These are phyloP conservation scores for Lithophane semibrunnea DNA, from an alignment of 2,888 invertebrate species.

Conservation along the genomic window DNA sequence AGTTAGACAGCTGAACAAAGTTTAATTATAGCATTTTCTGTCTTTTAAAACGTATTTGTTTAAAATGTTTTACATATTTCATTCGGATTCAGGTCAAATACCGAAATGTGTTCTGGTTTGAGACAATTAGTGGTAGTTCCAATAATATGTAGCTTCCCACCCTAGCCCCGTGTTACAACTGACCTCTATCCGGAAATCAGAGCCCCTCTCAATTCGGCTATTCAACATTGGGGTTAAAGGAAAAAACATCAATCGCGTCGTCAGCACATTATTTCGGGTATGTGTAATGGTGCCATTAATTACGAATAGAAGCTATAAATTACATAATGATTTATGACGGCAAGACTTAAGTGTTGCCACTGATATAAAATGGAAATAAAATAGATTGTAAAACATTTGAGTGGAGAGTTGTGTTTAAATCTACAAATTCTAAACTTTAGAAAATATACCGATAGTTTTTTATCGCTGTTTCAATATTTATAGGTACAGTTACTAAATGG, in stretches of 20 bases:
- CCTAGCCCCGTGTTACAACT: slow-evolving; percentile 18
- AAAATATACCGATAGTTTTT: slow-evolving; percentile 1
- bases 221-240: slow-evolving; percentile 36
- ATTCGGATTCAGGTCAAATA: slow-evolving; percentile 22
- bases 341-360: slow-evolving; percentile 46
- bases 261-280: slow-evolving; percentile 49
- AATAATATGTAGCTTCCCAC: slow-evolving; percentile 26
- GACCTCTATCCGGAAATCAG: slow-evolving; percentile 43
- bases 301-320: slow-evolving; percentile 53
- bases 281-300: slow-evolving; percentile 55
- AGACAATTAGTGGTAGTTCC: slow-evolving; percentile 28
- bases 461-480: slow-evolving; percentile 20
- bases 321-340: slow-evolving; percentile 43
- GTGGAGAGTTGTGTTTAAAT: slow-evolving; percentile 30
- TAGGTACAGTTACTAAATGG: slow-evolving; percentile 23
- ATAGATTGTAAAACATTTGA: slow-evolving; percentile 35
- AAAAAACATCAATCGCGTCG: slow-evolving; percentile 46
- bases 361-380: slow-evolving; percentile 42
- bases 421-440: slow-evolving; percentile 17
- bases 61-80: background rate
- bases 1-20: background rate
- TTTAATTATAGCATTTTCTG: background rate
- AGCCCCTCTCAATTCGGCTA: slow-evolving; percentile 28
- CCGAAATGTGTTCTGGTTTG: slow-evolving; percentile 20
- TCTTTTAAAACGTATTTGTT: background rate